phyloP scores from a whole-genome alignment of 1,140 invertebrate species.

The Varroa destructor region DNA sequence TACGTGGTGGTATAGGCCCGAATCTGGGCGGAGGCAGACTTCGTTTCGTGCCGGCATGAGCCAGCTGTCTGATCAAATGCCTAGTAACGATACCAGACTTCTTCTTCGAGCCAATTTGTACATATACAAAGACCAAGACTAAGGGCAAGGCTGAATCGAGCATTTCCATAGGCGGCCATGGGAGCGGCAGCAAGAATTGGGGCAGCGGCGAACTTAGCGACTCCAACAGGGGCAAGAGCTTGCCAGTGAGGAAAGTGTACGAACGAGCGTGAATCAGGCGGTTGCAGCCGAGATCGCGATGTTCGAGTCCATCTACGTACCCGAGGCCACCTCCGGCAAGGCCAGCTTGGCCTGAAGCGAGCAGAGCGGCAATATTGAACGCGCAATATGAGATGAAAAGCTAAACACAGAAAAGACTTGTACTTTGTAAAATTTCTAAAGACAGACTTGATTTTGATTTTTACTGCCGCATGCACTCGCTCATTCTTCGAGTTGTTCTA shows the following conservation, averaged over 20 bases:
- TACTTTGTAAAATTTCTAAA: too few relatives aligned
- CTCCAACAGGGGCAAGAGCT: background rate
- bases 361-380: background rate
- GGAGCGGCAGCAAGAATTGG: background rate
- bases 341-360: background rate
- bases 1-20: too few relatives aligned
- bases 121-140: too few relatives aligned
- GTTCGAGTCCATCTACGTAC: conserved; percentile 1
- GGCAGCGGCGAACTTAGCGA: background rate
- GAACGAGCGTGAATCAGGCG: background rate
- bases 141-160: too few relatives aligned
- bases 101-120: too few relatives aligned
- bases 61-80: too few relatives aligned
- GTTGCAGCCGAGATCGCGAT: background rate
- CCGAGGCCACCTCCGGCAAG: background rate
- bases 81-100: too few relatives aligned
- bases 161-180: background rate
- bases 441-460: too few relatives aligned
- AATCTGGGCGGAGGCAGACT: too few relatives aligned
- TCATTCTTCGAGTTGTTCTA: too few relatives aligned
- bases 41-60: too few relatives aligned
- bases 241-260: background rate
- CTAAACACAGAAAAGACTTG: background rate
- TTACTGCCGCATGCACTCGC: too few relatives aligned
- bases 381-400: background rate